Conservation (phyloP, 2,888 invertebrate genomes). For the Anthophora plumipes region DNA sequence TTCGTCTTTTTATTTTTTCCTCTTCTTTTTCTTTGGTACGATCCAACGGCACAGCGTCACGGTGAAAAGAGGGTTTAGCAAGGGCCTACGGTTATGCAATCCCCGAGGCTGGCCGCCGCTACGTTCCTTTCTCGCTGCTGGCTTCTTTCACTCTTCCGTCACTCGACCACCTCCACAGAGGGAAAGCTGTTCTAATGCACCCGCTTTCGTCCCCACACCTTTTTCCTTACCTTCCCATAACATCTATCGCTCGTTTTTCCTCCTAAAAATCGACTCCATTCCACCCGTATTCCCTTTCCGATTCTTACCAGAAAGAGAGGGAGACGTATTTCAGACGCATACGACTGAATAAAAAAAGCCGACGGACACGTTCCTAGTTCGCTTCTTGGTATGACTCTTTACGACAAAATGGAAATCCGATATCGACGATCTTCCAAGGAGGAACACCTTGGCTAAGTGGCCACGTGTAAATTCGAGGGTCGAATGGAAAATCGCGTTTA, state of each 20-base stretch:
- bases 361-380: conserved; percentile 36
- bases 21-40: conserved; percentile 37
- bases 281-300: conserved; percentile 26
- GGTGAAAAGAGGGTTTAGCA: conserved; percentile 68
- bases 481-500: conserved; percentile 23
- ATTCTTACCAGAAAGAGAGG: too few relatives aligned
- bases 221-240: neutral
- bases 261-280: neutral
- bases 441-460: conserved; percentile 44
- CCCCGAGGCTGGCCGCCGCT: conserved; percentile 59
- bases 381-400: conserved; percentile 28
- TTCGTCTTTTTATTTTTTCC: conserved; percentile 27
- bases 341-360: conserved; percentile 65
- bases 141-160: conserved; percentile 57
- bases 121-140: conserved; percentile 19
- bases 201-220: neutral
- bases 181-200: conserved; percentile 76
- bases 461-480: conserved; percentile 42
- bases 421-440: conserved; percentile 68
- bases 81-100: conserved; percentile 62
- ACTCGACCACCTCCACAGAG: conserved; percentile 52
- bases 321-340: conserved; percentile 23
- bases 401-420: conserved; percentile 73
- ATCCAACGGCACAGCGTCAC: conserved; percentile 39
- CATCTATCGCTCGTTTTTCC: neutral